Evolutionary conservation across 2,888 invertebrate genomes (phyloP), one percentile per base, ranked within the genome.

Genomic region (Byasa hedistus): DNA sequence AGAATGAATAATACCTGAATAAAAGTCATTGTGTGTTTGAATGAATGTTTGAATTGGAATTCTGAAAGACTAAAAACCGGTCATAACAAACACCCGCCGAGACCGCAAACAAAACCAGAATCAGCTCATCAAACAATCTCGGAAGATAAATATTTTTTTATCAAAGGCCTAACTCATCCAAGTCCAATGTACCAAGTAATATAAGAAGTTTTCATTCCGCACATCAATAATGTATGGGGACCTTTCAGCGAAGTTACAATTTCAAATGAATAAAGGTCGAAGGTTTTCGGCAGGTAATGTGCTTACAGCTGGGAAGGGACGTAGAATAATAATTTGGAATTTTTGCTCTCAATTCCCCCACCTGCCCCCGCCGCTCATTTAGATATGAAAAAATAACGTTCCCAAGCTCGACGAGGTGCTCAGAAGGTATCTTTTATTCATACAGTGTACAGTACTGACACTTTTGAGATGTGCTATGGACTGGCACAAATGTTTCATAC

Each of bases 321-420:
- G 71, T 68, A 69, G 75, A 76, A 79, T 79, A 78, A 79, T 80
- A 80, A 81, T 83, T 82, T 77, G 74, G 75, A 74, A 75, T 76
- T 77, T 75, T 72, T 39, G 12, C 39, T 39, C 15, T 15, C 39
- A 12, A 12, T 3, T 15, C 39, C 36, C 39, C 39, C 15, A 51
- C 62, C 55, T 63, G 61, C 76, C 71, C 73, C 44, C 23, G 63
- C 75, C 74, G 72, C 76, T 80, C 80, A 79, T 79, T 81, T 79
- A 79, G 78, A 79, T 79, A 79, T 79, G 76, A 80, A 80, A 79
- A 78, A 80, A 76, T 77, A 78, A 79, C 74, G 69, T 71, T 67
- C 68, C 60, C 62, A 64, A 69, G 70, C 69, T 68, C 66, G 68
- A 66, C 64, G 70, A 73, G 67, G 68, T 68, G 68, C 68, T 65